A percentile compares a stretch with the other conserved stretches of the same genome.
Evolutionary conservation across 30 jellyfish, hydroid and myxozoan genomes (phyloP).

Genomic region (Haliclystus octoradiatus): DNA sequence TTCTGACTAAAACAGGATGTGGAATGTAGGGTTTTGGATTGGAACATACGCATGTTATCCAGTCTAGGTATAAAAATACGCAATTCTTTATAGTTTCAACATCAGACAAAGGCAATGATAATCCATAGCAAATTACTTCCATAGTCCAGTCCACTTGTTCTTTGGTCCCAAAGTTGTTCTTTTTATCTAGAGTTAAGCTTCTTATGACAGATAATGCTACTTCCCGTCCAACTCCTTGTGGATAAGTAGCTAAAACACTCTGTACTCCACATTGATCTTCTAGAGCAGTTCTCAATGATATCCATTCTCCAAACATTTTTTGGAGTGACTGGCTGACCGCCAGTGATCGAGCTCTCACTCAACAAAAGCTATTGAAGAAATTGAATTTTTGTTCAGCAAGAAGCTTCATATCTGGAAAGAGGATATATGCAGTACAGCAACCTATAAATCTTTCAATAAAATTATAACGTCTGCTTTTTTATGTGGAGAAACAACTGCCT

Average conservation of each 20-base stretch:
- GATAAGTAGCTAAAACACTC: conserved; percentile 76
- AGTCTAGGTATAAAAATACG: conserved; percentile 68
- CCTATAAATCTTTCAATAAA: too few relatives aligned
- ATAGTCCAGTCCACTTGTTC: conserved; percentile 95
- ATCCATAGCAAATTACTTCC: conserved; percentile 97
- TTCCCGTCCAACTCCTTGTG: conserved; percentile 78
- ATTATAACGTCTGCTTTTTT: too few relatives aligned
- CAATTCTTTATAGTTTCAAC: conserved; percentile 81
- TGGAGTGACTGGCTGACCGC: not conserved
- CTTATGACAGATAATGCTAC: conserved; percentile 69
- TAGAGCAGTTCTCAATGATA: conserved; percentile 58
- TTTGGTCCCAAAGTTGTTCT: conserved; percentile 40
- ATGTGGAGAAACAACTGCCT: too few relatives aligned
- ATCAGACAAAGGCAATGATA: conserved; percentile 86
- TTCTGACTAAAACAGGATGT: conserved; percentile 42
- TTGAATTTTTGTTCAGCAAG: too few relatives aligned
- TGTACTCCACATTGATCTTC: conserved; percentile 78
- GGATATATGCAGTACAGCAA: too few relatives aligned
- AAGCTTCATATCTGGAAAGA: too few relatives aligned
- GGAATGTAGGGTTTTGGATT: conserved; percentile 70
- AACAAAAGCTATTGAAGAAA: too few relatives aligned
- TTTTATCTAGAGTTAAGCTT: conserved; percentile 61
- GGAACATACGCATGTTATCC: conserved; percentile 54
- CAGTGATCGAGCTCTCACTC: too few relatives aligned
- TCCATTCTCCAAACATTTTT: conserved; percentile 88